Conservation (phyloP, 2,888 invertebrate genomes). For the Drosophila monieri region DNA sequence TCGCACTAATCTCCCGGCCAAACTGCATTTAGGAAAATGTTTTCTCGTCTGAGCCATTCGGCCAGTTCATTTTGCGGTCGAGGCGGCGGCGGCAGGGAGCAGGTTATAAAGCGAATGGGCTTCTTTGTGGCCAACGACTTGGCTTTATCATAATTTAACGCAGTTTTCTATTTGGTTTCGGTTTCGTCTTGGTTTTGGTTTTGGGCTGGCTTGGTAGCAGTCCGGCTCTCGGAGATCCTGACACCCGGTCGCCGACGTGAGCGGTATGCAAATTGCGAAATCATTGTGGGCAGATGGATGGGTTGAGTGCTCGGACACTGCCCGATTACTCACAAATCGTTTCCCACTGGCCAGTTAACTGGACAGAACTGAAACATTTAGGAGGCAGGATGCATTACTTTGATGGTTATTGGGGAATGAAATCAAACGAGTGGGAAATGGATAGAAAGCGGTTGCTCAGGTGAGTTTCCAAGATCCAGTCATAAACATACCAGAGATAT, state of each 20-base stretch:
- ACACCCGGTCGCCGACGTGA: conserved; percentile 49
- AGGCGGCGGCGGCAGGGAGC: conserved; percentile 9
- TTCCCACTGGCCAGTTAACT: conserved; percentile 13
- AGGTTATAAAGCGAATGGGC: conserved; percentile 16
- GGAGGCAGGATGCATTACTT: conserved; percentile 13
- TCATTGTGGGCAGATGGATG: conserved; percentile 31
- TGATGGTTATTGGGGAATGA: conserved; percentile 9
- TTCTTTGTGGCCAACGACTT: conserved; percentile 24
- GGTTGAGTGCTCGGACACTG: conserved; percentile 17
- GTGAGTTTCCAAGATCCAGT: background rate
- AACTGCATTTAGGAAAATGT: conserved; percentile 70
- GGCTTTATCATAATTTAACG: conserved; percentile 45
- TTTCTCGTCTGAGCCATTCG: conserved; percentile 41
- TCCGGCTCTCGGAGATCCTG: conserved; percentile 31
- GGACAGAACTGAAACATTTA: conserved; percentile 1
- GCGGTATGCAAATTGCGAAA: conserved; percentile 46
- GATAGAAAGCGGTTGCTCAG: background rate
- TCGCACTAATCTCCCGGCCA: conserved; percentile 71
- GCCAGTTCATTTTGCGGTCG: conserved; percentile 56
- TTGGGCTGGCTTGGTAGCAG: conserved; percentile 40
- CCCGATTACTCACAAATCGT: conserved; percentile 33
- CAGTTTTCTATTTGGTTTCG: conserved; percentile 31
- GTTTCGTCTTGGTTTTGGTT: conserved; percentile 12
- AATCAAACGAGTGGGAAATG: background rate
- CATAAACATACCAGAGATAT: background rate